Evolutionary conservation across 1,140 invertebrate species (phyloP).

Genomic region (Lerema accius): DNA sequence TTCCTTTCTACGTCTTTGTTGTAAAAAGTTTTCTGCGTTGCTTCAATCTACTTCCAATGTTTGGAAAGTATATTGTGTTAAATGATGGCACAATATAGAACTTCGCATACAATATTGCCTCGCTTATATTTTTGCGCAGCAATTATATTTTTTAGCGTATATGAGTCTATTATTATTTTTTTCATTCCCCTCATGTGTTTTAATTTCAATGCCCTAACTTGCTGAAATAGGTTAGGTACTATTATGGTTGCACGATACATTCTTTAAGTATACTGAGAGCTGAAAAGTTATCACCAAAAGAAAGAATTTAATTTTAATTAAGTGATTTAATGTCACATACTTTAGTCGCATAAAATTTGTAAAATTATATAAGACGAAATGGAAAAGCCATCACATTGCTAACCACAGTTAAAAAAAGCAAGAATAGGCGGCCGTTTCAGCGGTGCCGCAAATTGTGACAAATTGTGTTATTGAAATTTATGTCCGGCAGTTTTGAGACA

Average conservation of each 20-base stretch:
- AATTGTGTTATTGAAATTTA: constrained; percentile 76
- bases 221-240: no score
- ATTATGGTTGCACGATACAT: no score
- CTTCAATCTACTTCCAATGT: constrained; percentile 4
- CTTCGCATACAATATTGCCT: no score
- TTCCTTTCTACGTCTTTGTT: constrained; percentile 5
- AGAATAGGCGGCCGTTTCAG: constrained; percentile 39
- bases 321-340: no score
- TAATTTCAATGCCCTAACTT: no score
- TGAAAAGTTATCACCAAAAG: no score
- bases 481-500: constrained; percentile 70
- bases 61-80: not conserved
- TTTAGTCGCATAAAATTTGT: not conserved
- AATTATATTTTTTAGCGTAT: no score
- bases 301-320: no score
- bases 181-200: no score
- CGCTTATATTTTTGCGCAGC: no score
- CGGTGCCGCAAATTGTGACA: constrained; percentile 64
- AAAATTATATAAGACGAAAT: constrained; percentile 8
- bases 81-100: not conserved
- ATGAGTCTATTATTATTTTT: no score
- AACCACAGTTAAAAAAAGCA: constrained; percentile 52
- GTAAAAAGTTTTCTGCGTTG: constrained; percentile 12
- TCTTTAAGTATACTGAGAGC: no score
- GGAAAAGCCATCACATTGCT: constrained; percentile 29